Evolutionary conservation across 2,113 vertebrate genomes (phyloP).

Genomic region (Suricata suricatta): DNA sequence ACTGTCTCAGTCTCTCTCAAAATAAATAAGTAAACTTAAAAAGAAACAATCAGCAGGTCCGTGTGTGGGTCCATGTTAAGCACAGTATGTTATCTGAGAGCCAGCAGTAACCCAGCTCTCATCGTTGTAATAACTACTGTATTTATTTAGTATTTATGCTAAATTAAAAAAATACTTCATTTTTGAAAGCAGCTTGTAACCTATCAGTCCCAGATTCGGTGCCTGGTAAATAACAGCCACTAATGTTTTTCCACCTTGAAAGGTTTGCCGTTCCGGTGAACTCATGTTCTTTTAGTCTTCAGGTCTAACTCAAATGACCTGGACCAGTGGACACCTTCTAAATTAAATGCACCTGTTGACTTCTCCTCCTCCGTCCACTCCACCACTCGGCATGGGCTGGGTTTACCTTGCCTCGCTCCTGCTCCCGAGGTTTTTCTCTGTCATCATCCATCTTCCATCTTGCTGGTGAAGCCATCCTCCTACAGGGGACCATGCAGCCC

Average conservation of each 20-base stretch:
- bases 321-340: background rate
- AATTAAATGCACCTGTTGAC: background rate
- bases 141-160: background rate
- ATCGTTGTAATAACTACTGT: background rate
- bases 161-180: background rate
- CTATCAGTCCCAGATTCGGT: background rate
- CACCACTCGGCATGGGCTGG: fast-evolving
- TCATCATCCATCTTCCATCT: background rate
- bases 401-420: fast-evolving
- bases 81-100: background rate
- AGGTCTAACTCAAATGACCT: background rate
- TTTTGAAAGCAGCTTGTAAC: background rate
- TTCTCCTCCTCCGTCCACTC: background rate
- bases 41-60: background rate
- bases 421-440: background rate
- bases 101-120: background rate
- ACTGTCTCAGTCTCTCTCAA: no score
- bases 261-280: background rate
- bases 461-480: background rate
- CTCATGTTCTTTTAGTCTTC: background rate
- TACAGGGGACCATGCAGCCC: fast-evolving
- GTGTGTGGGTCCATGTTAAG: background rate
- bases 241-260: background rate
- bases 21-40: no score
- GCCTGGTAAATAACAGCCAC: background rate